Evolutionary conservation across 2,888 invertebrate species (phyloP).

Genomic region (Ormyrus pomaceus): DNA sequence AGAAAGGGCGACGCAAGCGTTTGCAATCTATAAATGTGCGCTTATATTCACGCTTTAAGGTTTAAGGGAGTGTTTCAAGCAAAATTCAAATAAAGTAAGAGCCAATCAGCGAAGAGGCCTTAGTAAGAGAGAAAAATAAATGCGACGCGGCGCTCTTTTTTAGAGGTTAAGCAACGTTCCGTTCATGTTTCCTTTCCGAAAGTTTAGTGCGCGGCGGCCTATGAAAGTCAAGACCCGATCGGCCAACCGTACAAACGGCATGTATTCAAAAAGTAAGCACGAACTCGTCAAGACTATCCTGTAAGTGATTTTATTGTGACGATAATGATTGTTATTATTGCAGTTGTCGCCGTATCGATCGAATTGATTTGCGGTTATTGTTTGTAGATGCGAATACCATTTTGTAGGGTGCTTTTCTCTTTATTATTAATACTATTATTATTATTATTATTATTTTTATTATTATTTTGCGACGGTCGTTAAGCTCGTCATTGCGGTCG

Average conservation of each 20-base stretch:
- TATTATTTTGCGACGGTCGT: slow-evolving; percentile 50
- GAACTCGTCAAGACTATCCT: neutral
- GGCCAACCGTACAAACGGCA: too few species aligned
- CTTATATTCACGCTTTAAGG: slow-evolving; percentile 28
- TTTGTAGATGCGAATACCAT: slow-evolving; percentile 53
- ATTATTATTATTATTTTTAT: slow-evolving; percentile 28
- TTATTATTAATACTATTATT: slow-evolving; percentile 33
- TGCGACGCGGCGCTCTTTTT: slow-evolving; percentile 40
- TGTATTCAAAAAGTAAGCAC: too few species aligned
- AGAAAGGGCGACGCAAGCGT: slow-evolving; percentile 30
- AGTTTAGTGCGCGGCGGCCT: neutral
- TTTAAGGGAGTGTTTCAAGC: neutral
- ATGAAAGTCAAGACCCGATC: too few species aligned
- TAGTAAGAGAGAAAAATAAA: slow-evolving; percentile 13
- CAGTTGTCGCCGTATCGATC: slow-evolving; percentile 54
- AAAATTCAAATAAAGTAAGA: slow-evolving; percentile 26
- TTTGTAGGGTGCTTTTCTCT: slow-evolving; percentile 53
- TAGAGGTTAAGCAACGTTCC: slow-evolving; percentile 1
- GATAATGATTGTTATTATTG: slow-evolving; percentile 39
- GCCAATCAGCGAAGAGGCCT: slow-evolving; percentile 54
- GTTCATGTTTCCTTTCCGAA: slow-evolving; percentile 5
- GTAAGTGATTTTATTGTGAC: neutral
- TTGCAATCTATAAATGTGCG: slow-evolving; percentile 40
- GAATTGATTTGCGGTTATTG: slow-evolving; percentile 54
- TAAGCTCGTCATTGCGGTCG: slow-evolving; percentile 42